Evolutionary conservation across 1,140 invertebrate species (phyloP), one percentile per base, ranked within the genome.

Genomic region (Delia radicum): DNA sequence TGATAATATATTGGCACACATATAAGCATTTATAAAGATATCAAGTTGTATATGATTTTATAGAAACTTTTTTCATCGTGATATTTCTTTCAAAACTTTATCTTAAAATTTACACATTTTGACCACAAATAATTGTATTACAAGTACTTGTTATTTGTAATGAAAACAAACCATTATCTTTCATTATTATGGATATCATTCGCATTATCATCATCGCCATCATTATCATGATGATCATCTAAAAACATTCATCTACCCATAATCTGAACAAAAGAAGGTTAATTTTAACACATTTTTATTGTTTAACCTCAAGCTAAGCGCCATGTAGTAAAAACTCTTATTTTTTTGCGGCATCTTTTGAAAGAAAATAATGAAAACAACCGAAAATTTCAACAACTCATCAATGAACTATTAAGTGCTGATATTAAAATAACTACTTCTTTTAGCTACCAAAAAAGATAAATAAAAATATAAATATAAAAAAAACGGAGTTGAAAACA

Each of bases 361-460:
- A 15, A 63, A 31, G 33, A 61, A 76, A 63, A 28, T 21, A 76
- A 67, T n/a, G n/a, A n/a, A n/a, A n/a, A n/a, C n/a, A n/a, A n/a
- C n/a, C n/a, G n/a, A 48, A 37, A 81, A 84, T 84, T 84, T 84
- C 81, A 84, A 82, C 82, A 84, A 84, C 82, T 84, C 82, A 84
- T 84, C 82, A 84, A 78, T 63, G 78, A 72, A 79, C 82, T 77
- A 84, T 84, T 84, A 84, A 84, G 42, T 73, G 28, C 48, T 73
- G 42, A 72, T 69, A 62, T 61, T 63, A 24, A 29, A 55, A 31
- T 63, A 63, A 63, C 18, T 27, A 27, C 37, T 42, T 10, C 37
- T 10, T 10, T 10, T 42, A 37, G 33, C 8, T 37, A 5, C 33
- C 8, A 3, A 42, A 5, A 42, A 10, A 42, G n/a, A 42, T 5